Evolutionary conservation across 2,113 vertebrate genomes (phyloP).

Genomic region (Brachirus orientalis): DNA sequence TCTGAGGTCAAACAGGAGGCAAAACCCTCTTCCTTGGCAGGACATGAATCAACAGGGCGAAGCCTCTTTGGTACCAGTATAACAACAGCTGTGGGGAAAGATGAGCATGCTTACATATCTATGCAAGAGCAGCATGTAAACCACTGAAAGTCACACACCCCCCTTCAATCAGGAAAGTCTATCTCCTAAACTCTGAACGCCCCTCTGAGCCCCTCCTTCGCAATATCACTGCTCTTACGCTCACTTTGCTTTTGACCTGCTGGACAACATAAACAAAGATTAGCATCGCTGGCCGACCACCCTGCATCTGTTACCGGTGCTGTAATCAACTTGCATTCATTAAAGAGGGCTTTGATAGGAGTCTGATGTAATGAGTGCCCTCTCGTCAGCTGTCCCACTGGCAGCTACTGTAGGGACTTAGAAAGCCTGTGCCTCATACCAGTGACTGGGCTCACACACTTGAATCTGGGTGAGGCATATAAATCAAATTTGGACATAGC

Average conservation of each 20-base stretch:
- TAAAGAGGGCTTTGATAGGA: conserved; percentile 66
- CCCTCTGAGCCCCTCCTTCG: conserved; percentile 18
- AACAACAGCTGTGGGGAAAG: conserved; percentile 78
- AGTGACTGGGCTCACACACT: conserved; percentile 27
- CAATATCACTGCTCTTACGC: conserved; percentile 31
- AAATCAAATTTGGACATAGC: conserved; percentile 26
- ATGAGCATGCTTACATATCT: conserved; percentile 64
- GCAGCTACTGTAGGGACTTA: conserved; percentile 46
- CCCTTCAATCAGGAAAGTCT: conserved; percentile 60
- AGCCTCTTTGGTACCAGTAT: conserved; percentile 61
- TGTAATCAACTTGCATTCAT: conserved; percentile 66
- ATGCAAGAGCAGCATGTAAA: conserved; percentile 62
- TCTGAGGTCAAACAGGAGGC: conserved; percentile 75
- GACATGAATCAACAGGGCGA: conserved; percentile 72
- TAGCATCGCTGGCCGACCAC: conserved; percentile 60
- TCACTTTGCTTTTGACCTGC: conserved; percentile 66
- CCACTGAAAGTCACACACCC: conserved; percentile 65
- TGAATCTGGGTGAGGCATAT: conserved; percentile 45
- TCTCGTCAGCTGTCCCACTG: conserved; percentile 63
- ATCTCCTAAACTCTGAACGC: conserved; percentile 43
- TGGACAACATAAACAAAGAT: conserved; percentile 69
- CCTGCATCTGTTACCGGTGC: conserved; percentile 64
- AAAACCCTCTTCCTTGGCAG: conserved; percentile 76
- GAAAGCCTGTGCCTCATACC: conserved; percentile 56
- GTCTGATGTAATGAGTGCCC: conserved; percentile 58